These are phyloP conservation scores for Rhynchophorus ferrugineus DNA, from an alignment of 1,140 invertebrate genomes.

Conservation along the genomic window DNA sequence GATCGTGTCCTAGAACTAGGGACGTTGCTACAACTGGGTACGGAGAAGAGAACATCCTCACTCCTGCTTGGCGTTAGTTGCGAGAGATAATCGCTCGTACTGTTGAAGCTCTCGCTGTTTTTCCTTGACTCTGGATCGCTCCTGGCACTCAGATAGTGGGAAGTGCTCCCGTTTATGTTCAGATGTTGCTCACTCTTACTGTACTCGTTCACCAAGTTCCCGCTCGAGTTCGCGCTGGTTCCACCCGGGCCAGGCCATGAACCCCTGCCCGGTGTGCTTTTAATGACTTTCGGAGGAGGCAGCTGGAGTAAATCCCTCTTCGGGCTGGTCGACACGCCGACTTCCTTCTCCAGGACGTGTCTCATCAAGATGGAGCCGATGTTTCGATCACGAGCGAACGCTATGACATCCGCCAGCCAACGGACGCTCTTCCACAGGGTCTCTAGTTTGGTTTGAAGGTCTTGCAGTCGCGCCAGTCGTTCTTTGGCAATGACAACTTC, in stretches of 20 bases:
- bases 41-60: constrained; percentile 62
- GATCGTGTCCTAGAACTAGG: constrained; percentile 27
- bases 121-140: constrained; percentile 51
- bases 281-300: constrained; percentile 63
- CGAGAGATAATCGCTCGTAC: constrained; percentile 44
- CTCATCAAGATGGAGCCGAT: constrained; percentile 39
- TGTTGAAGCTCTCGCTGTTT: constrained; percentile 52
- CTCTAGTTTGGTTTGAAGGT: constrained; percentile 74
- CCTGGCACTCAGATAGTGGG: constrained; percentile 45
- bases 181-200: constrained; percentile 79
- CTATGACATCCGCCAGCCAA: constrained; percentile 92
- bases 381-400: constrained; percentile 76
- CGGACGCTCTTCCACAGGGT: constrained; percentile 83
- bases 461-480: constrained; percentile 69
- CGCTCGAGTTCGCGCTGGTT: constrained; percentile 41
- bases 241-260: constrained; percentile 77
- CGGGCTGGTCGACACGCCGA: constrained; percentile 35
- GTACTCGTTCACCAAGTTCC: constrained; percentile 57
- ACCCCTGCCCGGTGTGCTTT: constrained; percentile 66
- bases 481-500: constrained; percentile 82
- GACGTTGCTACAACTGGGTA: constrained; percentile 35
- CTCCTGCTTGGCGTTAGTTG: constrained; percentile 59
- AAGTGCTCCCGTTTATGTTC: constrained; percentile 46
- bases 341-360: constrained; percentile 44
- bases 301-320: constrained; percentile 54